A percentile compares a stretch with the other conserved stretches of the same genome.
These are phyloP conservation scores for Mercenaria mercenaria DNA, from an alignment of 1,140 invertebrate genomes.

Conservation along the genomic window DNA sequence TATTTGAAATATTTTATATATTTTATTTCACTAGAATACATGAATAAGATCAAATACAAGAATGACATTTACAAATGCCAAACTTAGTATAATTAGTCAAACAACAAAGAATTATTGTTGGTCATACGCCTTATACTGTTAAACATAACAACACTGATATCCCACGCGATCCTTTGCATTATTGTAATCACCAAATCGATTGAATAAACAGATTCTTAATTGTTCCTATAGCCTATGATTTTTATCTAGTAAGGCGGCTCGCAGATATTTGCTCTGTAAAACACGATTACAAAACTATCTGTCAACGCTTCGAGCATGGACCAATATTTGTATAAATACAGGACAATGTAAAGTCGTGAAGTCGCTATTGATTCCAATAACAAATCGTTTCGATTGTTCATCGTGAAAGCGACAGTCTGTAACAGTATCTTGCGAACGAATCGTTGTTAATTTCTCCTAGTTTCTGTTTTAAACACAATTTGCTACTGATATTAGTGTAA, in stretches of 20 bases:
- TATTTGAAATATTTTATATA: too few relatives aligned
- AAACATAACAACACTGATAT: too few relatives aligned
- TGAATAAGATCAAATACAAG: too few relatives aligned
- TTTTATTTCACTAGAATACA: too few relatives aligned
- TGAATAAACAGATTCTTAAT: conserved; percentile 18
- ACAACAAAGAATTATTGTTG: too few relatives aligned
- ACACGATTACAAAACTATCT: conserved; percentile 5
- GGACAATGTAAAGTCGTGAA: conserved; percentile 28
- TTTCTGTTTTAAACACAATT: not conserved
- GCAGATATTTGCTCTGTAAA: not conserved
- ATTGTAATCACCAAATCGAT: conserved; percentile 18
- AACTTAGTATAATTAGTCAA: too few relatives aligned
- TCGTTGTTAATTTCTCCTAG: not conserved
- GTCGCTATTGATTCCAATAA: conserved; percentile 28
- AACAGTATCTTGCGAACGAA: not conserved
- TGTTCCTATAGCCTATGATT: not conserved
- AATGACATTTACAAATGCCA: too few relatives aligned
- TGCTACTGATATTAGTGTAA: not conserved
- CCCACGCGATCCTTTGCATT: not conserved
- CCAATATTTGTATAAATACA: conserved; percentile 29
- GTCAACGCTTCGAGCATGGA: conserved; percentile 16
- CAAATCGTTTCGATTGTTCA: conserved; percentile 2
- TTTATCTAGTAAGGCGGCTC: conserved; percentile 1
- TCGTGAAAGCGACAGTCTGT: not conserved
- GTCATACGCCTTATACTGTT: too few relatives aligned